A percentile compares a stretch with the other conserved stretches of the same genome.
Conservation (phyloP, 2,113 vertebrate genomes). For the Onychostruthus taczanowskii region DNA sequence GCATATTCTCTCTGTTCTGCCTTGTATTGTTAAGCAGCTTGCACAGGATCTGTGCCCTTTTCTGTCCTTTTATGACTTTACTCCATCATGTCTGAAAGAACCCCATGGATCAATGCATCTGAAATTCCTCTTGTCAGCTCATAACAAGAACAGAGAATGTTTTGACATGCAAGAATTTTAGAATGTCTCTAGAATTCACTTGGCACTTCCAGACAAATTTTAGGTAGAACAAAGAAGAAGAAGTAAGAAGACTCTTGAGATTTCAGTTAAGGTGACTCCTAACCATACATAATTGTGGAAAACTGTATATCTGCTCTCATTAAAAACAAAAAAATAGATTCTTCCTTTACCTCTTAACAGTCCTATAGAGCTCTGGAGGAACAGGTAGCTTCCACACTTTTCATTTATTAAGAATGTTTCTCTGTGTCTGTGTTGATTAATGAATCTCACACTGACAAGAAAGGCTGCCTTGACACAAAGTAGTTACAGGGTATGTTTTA, state of each 20-base stretch:
- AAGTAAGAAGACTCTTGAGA: not conserved
- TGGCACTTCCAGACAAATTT: not conserved
- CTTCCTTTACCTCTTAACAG: not conserved
- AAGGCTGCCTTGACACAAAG: not conserved
- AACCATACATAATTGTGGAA: not conserved
- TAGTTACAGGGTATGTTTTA: not conserved
- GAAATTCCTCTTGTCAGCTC: not conserved
- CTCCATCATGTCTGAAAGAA: not conserved
- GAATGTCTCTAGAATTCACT: not conserved
- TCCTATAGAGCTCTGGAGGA: not conserved
- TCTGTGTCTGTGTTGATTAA: not conserved
- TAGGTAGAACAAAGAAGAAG: not conserved
- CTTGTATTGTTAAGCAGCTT: not conserved
- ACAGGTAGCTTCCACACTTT: not conserved
- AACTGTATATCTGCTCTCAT: not conserved
- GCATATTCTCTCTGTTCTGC: not conserved
- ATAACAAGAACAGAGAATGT: not conserved
- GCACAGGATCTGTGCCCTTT: not conserved
- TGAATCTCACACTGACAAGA: not conserved
- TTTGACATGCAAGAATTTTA: not conserved
- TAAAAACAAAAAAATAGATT: not conserved
- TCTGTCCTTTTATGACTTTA: not conserved
- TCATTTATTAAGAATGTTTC: slow-evolving; percentile 10
- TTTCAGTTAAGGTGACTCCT: not conserved
- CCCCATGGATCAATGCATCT: not conserved